Evolutionary conservation across 2,797 vertebrate genomes (phyloP), one percentile per base, ranked within the genome.

Genomic region (Lates japonicus): DNA sequence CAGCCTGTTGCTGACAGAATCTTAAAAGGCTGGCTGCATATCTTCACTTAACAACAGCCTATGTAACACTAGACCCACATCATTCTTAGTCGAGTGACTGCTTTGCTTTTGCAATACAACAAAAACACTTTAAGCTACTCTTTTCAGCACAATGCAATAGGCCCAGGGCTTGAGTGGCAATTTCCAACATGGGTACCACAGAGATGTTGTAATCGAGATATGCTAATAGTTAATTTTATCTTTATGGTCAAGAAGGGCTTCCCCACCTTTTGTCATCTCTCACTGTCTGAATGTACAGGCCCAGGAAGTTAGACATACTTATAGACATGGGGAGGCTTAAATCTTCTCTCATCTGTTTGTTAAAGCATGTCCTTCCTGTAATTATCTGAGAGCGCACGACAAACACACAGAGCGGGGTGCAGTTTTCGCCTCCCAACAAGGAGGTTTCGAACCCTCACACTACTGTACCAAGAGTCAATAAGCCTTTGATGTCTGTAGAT

Each of bases 281-380:
- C 13, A 5, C 19, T 10, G 10, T 61, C n/a, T 51, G 31, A 60
- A 41, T 51, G 12, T 55, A 42, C 22, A 59, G n/a, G 12, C 70
- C 74, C 54, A 64, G 68, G 41, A 89, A 88, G 80, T 37, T 77
- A 82, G 61, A 54, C 58, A 25, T 49, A 16, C 57, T 51, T 44
- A 82, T 58, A 66, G 75, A 77, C 48, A 19, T 29, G 46, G 49
- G 74, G 65, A 70, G 48, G 83, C 83, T 78, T 58, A 39, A 11
- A 76, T 88, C 67, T 70, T n/a, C 42, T 77, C 46, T 74, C 74
- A 17, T 77, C 70, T 88, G 85, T 91, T 91, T 85, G 84, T 72
- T 82, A 74, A 84, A 85, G 48, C 61, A 79, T 65, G 16, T 86
- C 78, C 87, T 90, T 92, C 90, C 89, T 88, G 90, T 90, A 89